Conservation (phyloP, 92 coral and sea anemone genomes). For the Porites divaricata region DNA sequence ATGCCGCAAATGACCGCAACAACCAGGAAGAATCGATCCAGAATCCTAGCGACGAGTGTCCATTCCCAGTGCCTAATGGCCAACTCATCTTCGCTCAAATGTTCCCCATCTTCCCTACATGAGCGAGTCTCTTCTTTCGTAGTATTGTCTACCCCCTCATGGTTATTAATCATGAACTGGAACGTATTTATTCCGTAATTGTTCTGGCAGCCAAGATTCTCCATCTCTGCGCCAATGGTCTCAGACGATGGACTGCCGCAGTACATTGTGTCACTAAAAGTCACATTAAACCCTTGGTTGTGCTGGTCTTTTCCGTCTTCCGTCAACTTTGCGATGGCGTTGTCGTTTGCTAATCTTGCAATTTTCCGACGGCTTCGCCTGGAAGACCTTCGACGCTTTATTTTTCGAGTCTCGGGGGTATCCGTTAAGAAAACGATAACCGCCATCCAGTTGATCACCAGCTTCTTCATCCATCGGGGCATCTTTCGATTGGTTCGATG, state of each 20-base stretch:
- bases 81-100: conserved; percentile 69
- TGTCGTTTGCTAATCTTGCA: conserved; percentile 7
- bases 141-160: conserved; percentile 13
- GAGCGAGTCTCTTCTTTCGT: conserved; percentile 38
- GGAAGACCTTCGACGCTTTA: conserved; percentile 26
- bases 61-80: conserved; percentile 81
- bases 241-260: conserved; percentile 12
- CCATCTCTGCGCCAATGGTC: conserved; percentile 43
- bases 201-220: conserved; percentile 12
- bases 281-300: conserved; percentile 23
- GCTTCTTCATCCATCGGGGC: conserved; percentile 80
- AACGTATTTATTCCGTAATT: conserved; percentile 26
- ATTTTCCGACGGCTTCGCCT: conserved; percentile 7
- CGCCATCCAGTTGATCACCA: conserved; percentile 86
- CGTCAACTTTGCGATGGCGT: not conserved
- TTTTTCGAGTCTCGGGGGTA: conserved; percentile 37
- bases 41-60: conserved; percentile 81
- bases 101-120: conserved; percentile 48
- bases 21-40: conserved; percentile 80
- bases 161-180: conserved; percentile 32
- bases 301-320: conserved; percentile 25
- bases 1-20: conserved; percentile 77
- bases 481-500: conserved; percentile 94
- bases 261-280: conserved; percentile 37
- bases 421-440: conserved; percentile 65